Evolutionary conservation across 2,797 vertebrate genomes (phyloP), one percentile per base, ranked within the genome.

Genomic region (Brachymystax lenok): DNA sequence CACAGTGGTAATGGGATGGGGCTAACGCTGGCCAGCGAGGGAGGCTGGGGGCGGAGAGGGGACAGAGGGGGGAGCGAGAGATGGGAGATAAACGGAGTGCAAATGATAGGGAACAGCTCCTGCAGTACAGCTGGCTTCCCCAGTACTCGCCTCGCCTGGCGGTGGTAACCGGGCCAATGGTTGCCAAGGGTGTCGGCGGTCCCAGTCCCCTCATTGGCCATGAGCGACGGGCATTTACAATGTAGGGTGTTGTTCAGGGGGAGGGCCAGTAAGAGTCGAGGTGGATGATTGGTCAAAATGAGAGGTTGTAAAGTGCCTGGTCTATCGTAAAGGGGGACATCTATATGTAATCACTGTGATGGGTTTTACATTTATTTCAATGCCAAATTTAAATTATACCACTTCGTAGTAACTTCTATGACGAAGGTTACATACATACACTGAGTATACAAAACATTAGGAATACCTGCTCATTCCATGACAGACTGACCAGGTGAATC

Each of bases 101-200:
- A 92, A 92, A 94, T 90, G 91, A 92, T 91, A 91, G 89, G 79
- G 90, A 93, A 79, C 84, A 84, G 90, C 91, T 93, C 91, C 87
- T 86, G 87, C 80, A 83, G 84, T 91, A 90, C 10, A 46, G 40
- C 40, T 46, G 40, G 40, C 10, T 46, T 46, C 40, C 40, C 40
- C 40, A 46, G 40, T 46, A 10, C 85, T 82, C 76, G 74, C 89
- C 84, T 89, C 86, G 85, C 83, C 86, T 84, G 89, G 84, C 85
- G 82, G 80, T 83, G 89, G 91, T 91, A 90, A 92, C 90, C 84
- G 82, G 74, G 77, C 77, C 68, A 77, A 78, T 63, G 77, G 85
- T 89, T 87, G 87, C 87, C 86, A 87, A 77, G 85, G 84, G 81
- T 83, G 85, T 87, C 81, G 79, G 85, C 80, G 64, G 24, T 67